phyloP scores from a whole-genome alignment of 2,113 vertebrate genomes.

The Phalacrocorax carbo region DNA sequence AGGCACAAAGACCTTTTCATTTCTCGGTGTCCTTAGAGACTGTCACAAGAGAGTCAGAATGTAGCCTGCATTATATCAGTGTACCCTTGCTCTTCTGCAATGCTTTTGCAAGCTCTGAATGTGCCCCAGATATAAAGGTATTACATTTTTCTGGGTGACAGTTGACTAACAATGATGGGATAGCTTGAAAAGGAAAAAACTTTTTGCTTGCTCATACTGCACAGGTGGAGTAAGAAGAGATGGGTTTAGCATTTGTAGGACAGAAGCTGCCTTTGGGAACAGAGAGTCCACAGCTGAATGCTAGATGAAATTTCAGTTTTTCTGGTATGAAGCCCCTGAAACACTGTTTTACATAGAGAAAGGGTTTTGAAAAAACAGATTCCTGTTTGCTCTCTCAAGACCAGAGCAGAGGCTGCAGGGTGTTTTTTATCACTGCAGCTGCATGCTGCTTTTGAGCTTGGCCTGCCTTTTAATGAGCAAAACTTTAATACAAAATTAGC shows the following conservation, averaged over 20 bases:
- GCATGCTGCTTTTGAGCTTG: background rate
- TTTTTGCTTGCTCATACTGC: background rate
- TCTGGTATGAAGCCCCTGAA: background rate
- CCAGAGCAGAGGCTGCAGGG: background rate
- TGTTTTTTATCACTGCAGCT: background rate
- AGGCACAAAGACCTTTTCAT: slow-evolving; percentile 48
- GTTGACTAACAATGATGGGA: background rate
- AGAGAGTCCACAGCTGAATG: background rate
- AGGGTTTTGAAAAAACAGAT: background rate
- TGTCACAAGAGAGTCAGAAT: background rate
- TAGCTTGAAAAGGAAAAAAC: background rate
- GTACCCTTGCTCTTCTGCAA: background rate
- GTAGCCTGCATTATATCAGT: background rate
- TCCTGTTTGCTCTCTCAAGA: background rate
- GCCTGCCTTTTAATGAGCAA: background rate
- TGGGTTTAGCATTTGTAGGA: background rate
- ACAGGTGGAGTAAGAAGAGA: background rate
- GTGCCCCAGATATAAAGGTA: background rate
- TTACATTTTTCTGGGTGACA: background rate
- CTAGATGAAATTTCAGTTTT: background rate
- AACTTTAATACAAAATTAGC: background rate
- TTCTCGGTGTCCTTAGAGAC: slow-evolving; percentile 30
- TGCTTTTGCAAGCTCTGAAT: background rate
- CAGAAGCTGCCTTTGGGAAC: background rate
- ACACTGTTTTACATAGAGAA: background rate